Base-by-base conservation (phyloP, 2,888 invertebrate species). In the Notodonta dromedarius region DNA sequence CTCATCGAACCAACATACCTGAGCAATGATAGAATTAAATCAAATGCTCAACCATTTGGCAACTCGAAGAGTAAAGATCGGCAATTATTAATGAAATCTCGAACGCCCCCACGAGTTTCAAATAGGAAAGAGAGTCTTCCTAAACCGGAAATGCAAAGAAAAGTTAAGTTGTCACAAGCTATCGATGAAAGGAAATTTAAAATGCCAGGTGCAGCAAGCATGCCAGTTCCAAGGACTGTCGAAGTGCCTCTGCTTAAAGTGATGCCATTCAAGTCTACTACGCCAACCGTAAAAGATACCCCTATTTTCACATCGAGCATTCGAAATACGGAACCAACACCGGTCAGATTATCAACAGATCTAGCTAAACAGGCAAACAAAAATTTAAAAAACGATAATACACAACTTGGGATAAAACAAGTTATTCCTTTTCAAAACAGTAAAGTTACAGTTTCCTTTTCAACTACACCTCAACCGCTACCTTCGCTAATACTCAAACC, bases 141-240 rank as follows among this genome's bases (percentile, higher is more conserved):
- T 44, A 63, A 58, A 56, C 46, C 56, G 50, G 56, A 56, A 9
- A 16, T 44, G 24, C 55, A 63, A 8, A 69, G 39, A 46, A 59
- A 61, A 53, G 58, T 16, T 8, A 63, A 56, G 32, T 40, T 44
- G 1, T 53, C 62, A 61, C 61, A 60, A 55, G 50, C 12, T 14
- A 9, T 4, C 12, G 56, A 62, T 8, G 50, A 59, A 39, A 67
- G 65, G 0, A 68, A 56, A 14, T 65, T 65, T 7, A 83, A 73
- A 61, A 78, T 82, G 69, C 70, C 74, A n/a, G 61, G 75, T 46
- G 79, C 82, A 35, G 81, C 84, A 16, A 86, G 82, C 63, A 66
- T 79, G 8, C 69, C 78, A 0, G 63, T 77, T 4, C 78, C 80
- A 12, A 78, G 70, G 60, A 76, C 67, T 59, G 65, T 80, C 32